Evolutionary conservation across 1,140 invertebrate genomes (phyloP), one percentile per base, ranked within the genome.

Genomic region (Zaprionus lachaisei): DNA sequence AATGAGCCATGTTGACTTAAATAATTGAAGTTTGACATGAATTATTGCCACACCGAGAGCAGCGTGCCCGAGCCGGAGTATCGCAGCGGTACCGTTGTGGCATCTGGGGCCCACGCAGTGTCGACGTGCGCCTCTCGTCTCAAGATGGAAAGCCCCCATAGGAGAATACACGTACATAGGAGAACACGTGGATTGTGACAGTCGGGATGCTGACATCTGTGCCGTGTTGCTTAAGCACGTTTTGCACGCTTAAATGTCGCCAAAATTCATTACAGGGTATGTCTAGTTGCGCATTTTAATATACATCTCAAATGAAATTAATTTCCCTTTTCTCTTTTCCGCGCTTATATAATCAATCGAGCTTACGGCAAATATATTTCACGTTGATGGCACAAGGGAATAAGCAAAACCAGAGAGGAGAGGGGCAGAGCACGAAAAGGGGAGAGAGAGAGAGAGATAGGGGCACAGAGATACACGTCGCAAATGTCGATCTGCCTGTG

Each of bases 1-100:
- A 68, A 41, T 64, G 60, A 60, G 60, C 51, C 64, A 71, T 74
- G 77, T 77, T 83, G 77, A 75, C 65, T 85, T 64, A 62, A 63
- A 72, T 85, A 85, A 85, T 85, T 75, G 77, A 80, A 72, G 81
- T 72, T 67, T 71, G 69, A 77, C 69, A 79, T 79, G 79, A 83
- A 72, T 80, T 82, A 80, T 77, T 26, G 47, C 49, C 41, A 51
- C 17, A 51, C 9, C 47, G 11, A 55, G 37, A 64, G 55, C 76
- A 55, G 49, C 61, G 31, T 34, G 31, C 9, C 9, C 20, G 47
- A 14, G 47, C 47, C 12, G n/a, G 15, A 17, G 41, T n/a, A 44
- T 15, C n/a, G 41, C 17, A 47, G 41, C 24, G 24, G 24, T 4
- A 26, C 4, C 24, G 24, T 5, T 26, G 24, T 24, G 12, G 14